phyloP scores from a whole-genome alignment of 1,140 invertebrate genomes.

The Cheumatopsyche charites region DNA sequence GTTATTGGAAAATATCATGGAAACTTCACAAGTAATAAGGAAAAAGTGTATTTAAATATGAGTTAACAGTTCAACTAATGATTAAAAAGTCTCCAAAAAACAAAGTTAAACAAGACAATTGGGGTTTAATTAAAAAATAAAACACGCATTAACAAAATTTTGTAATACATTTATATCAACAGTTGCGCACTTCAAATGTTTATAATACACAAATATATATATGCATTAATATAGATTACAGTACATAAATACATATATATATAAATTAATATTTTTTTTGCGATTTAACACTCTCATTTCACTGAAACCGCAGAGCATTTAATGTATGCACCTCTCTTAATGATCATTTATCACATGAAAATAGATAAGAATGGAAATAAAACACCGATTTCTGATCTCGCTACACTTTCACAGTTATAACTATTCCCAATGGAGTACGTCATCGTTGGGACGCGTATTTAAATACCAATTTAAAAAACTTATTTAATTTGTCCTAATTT shows the following conservation, averaged over 20 bases:
- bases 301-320: background rate
- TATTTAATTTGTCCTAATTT: slow-evolving; percentile 29
- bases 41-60: no score
- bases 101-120: no score
- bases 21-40: no score
- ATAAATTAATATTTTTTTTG: background rate
- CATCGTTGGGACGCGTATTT: background rate
- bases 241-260: slow-evolving; percentile 4
- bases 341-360: background rate
- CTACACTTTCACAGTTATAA: background rate
- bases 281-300: background rate
- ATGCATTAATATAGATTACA: background rate
- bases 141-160: slow-evolving; percentile 14
- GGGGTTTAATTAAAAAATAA: background rate
- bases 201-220: slow-evolving; percentile 19
- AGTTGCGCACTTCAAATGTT: slow-evolving; percentile 29
- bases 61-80: no score
- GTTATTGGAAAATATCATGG: no score
- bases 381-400: background rate
- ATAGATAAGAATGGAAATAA: background rate
- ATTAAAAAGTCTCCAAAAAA: no score
- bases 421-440: background rate
- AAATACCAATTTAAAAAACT: slow-evolving; percentile 28
- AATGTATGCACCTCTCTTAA: background rate
- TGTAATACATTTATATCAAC: slow-evolving; percentile 33